Conservation (phyloP, 2,888 invertebrate species). For the Lasioglossum lativentre region DNA sequence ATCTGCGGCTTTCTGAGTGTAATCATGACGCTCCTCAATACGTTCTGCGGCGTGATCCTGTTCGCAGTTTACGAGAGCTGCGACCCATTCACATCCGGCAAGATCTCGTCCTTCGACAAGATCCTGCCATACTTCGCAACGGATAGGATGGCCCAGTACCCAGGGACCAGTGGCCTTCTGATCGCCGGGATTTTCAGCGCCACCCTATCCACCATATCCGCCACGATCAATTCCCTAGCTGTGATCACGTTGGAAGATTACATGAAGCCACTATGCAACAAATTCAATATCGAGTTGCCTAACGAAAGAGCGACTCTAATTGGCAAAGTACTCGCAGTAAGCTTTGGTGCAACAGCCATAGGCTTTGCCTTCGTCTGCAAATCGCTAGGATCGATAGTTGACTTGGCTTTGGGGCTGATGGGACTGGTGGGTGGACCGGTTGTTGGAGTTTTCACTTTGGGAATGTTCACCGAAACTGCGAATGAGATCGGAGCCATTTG, state of each 20-base stretch:
- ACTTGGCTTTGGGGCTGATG: conserved; percentile 92
- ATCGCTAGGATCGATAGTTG: conserved; percentile 76
- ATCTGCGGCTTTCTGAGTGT: conserved; percentile 86
- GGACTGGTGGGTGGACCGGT: conserved; percentile 95
- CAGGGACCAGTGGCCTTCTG: conserved; percentile 83
- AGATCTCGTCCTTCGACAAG: conserved; percentile 89
- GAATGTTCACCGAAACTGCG: conserved; percentile 94
- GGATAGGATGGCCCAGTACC: conserved; percentile 85
- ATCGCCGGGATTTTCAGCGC: conserved; percentile 93
- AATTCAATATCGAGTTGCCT: conserved; percentile 85
- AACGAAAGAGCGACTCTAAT: conserved; percentile 90
- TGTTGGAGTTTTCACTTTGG: conserved; percentile 93
- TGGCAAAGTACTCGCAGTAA: conserved; percentile 80
- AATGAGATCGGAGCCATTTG: conserved; percentile 85
- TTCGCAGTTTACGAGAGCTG: conserved; percentile 93
- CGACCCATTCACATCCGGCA: conserved; percentile 90
- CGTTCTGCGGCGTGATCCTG: conserved; percentile 90
- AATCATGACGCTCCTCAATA: conserved; percentile 87
- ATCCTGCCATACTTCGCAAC: conserved; percentile 92
- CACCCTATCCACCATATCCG: conserved; percentile 95
- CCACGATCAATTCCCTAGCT: conserved; percentile 95
- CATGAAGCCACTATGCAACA: conserved; percentile 85
- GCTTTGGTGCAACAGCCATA: conserved; percentile 75
- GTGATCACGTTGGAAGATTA: conserved; percentile 96
- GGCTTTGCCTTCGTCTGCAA: conserved; percentile 76